Evolutionary conservation across 2,888 invertebrate species (phyloP), one percentile per base, ranked within the genome.

Genomic region (Zygaena filipendulae): DNA sequence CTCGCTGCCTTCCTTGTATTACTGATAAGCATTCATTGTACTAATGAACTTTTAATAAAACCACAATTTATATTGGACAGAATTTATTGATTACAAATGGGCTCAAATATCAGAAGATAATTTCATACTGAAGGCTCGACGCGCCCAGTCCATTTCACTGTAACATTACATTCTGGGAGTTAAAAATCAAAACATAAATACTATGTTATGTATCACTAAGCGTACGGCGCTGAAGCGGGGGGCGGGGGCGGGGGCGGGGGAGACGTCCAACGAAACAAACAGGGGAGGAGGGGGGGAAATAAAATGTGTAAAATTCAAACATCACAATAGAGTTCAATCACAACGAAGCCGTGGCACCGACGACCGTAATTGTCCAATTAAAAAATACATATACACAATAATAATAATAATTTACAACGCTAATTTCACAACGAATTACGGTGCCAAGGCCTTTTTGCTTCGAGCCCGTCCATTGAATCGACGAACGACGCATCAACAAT

Each of bases 101-200:
- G 62, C 49, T 60, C 52, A 53, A n/a, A 50, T 53, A 50, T 69
- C 57, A 60, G 43, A 53, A 66, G 59, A 59, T 52, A 60, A 59
- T 57, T 54, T 47, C 47, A 51, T 54, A 36, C 43, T n/a, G n/a
- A n/a, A 52, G 10, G 7, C 16, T 16, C 18, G 9, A 30, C 8
- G 23, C 9, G 23, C 13, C 7, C 18, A 11, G 16, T 12, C 23
- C 18, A 14, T 6, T 20, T 20, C 22, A n/a, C 25, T 20, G 22
- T 10, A 14, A 11, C 22, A 6, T 9, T 21, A 6, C 13, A 6
- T 33, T 38, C 40, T 42, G 35, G 39, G 52, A 60, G 62, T 69
- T 68, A 63, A 64, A 68, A 68, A 61, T 58, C 49, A 59, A 72
- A 75, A 74, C 77, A 71, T 77, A 75, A 74, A 71, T 64, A 74